Evolutionary conservation across 1,140 invertebrate genomes (phyloP).

Genomic region (Diuraphis noxia): DNA sequence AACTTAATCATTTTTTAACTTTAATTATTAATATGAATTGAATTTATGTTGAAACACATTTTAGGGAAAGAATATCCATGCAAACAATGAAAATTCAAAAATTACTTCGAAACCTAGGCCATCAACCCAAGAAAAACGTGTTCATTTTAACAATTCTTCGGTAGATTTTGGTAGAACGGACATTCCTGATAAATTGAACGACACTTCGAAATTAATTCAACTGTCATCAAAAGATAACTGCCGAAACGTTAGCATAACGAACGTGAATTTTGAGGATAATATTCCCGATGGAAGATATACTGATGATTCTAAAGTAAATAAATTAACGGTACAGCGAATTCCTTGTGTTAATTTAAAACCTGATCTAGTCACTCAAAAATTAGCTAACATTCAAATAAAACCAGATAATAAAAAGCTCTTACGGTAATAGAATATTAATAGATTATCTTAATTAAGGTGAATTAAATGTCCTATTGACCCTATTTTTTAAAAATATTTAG

Average conservation of each 20-base stretch:
- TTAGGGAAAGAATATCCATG: neutral
- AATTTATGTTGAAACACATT: neutral
- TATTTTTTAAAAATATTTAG: neutral
- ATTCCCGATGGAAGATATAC: neutral
- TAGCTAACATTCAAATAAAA: constrained; percentile 30
- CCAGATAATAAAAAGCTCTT: neutral
- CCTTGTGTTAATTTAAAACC: constrained; percentile 11
- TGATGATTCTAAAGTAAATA: neutral
- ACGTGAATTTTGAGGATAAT: neutral
- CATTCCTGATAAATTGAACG: neutral
- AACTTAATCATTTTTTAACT: neutral
- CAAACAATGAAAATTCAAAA: neutral
- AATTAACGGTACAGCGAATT: neutral
- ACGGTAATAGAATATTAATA: constrained; percentile 14
- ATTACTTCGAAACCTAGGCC: neutral
- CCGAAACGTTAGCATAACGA: constrained; percentile 2
- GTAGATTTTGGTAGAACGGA: neutral
- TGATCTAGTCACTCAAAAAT: constrained; percentile 29
- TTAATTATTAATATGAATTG: neutral
- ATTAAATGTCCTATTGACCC: neutral
- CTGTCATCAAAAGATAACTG: neutral
- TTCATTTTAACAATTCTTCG: neutral
- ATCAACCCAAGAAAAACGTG: neutral
- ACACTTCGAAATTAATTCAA: neutral
- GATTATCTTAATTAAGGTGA: neutral